These are phyloP conservation scores for honey bee (Apis mellifera) DNA, from an alignment of 1,140 invertebrate species.

Conservation along the genomic window DNA sequence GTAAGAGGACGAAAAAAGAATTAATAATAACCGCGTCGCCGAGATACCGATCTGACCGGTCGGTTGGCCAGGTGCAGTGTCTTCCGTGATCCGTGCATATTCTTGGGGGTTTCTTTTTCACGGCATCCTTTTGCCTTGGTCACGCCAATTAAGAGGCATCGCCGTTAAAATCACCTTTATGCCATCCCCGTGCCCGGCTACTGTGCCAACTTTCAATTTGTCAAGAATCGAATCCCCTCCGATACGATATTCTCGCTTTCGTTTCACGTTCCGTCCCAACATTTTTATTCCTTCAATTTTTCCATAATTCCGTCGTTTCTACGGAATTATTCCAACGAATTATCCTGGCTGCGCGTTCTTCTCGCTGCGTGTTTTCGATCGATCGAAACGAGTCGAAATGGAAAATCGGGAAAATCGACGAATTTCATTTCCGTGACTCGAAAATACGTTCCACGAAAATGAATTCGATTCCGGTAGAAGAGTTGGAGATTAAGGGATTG, in stretches of 20 bases:
- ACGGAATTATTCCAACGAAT: too few species aligned
- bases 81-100: conserved; percentile 65
- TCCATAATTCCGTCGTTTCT: too few species aligned
- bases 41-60: conserved; percentile 59
- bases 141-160: conserved; percentile 72
- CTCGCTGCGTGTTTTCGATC: too few species aligned
- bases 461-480: conserved; percentile 13
- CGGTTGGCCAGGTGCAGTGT: conserved; percentile 65
- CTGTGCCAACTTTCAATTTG: conserved; percentile 52
- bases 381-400: too few species aligned
- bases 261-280: too few species aligned
- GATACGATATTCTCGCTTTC: too few species aligned
- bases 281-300: too few species aligned
- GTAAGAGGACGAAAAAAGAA: conserved; percentile 54
- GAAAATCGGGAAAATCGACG: too few species aligned
- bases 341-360: too few species aligned
- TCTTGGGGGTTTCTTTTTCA: conserved; percentile 48
- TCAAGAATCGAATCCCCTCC: not conserved
- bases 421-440: too few species aligned
- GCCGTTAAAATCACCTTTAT: conserved; percentile 66
- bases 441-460: too few species aligned
- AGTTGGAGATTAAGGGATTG: conserved; percentile 35
- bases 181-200: conserved; percentile 32
- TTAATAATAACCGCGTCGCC: conserved; percentile 64
- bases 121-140: conserved; percentile 63